Base-by-base conservation (phyloP, 1,140 invertebrate genomes). In the Hestina assimilis region DNA sequence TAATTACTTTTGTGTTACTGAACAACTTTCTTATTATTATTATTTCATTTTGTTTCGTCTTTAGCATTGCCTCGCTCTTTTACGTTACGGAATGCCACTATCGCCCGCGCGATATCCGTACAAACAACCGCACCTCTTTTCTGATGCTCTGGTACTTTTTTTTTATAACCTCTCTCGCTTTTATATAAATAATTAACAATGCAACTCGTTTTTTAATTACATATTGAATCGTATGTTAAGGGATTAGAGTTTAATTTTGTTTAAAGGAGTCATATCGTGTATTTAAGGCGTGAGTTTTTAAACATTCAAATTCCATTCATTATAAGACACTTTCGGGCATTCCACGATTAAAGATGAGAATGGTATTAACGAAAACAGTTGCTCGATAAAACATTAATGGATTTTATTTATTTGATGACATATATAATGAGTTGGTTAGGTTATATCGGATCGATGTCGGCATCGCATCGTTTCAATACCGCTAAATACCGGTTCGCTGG, bases 401-500 rank as follows among this genome's bases (percentile, higher is more conserved):
- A 11, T 3, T 19, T 14, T 19, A 19, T 38, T 19, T 35, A 38
- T 17, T 8, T 3, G 26, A 29, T 50, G 26, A 33, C 19, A 24
- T n/a, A n/a, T n/a, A n/a, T 9, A 23, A 42, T 29, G 20, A 23
- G 40, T 41, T 21, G 28, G n/a, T 23, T 26, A 15, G 17, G n/a
- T 41, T 8, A 14, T 35, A 12, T 8, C 9, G 48, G 17, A 41
- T 52, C 50, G 50, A 52, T 40, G 47, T 14, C 47, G 47, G 21
- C 28, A 20, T 38, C 12, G 46, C 46, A 46, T 45, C 31, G 54
- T 48, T 57, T 31, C 38, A 50, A 31, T 43, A 52, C 55, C 48
- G 60, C 51, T 54, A 45, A 51, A 56, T 56, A 60, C 57, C 51
- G 59, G 54, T 45, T 47, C 38, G 58, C 52, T 53, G 52, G 31